phyloP scores from a whole-genome alignment of 2,797 vertebrate genomes.

The Propithecus perrieri region DNA sequence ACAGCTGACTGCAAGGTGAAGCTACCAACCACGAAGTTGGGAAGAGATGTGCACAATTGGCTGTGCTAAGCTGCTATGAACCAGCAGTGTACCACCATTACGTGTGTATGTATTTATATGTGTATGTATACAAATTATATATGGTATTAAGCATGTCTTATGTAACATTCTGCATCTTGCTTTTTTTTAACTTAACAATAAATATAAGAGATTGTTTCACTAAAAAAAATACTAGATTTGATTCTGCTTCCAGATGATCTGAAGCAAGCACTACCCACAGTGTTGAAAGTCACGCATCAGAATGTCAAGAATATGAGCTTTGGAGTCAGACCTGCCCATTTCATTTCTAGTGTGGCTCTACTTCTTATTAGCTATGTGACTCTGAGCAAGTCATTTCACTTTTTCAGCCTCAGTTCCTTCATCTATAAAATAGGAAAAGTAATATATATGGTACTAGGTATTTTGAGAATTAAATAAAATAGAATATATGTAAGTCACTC shows the following conservation, averaged over 20 bases:
- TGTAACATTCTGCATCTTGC: neutral
- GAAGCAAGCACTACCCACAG: neutral
- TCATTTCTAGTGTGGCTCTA: neutral
- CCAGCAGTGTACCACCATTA: neutral
- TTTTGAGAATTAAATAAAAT: constrained; percentile 44
- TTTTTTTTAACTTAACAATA: neutral
- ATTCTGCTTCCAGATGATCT: neutral
- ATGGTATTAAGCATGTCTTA: neutral
- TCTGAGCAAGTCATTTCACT: constrained; percentile 13
- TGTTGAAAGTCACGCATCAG: neutral
- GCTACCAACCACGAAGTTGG: neutral
- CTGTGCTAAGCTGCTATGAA: neutral
- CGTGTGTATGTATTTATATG: neutral
- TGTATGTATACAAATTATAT: neutral
- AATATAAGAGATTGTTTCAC: neutral
- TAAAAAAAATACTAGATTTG: neutral
- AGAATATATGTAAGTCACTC: neutral
- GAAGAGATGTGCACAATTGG: neutral
- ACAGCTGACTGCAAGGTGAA: neutral
- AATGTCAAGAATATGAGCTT: neutral
- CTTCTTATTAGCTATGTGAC: neutral
- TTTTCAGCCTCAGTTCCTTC: neutral
- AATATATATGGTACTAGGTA: neutral
- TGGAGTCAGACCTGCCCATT: neutral
- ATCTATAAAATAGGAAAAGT: constrained; percentile 12